phyloP scores from a whole-genome alignment of 2,888 invertebrate species.

The Trichopoda pennipes region DNA sequence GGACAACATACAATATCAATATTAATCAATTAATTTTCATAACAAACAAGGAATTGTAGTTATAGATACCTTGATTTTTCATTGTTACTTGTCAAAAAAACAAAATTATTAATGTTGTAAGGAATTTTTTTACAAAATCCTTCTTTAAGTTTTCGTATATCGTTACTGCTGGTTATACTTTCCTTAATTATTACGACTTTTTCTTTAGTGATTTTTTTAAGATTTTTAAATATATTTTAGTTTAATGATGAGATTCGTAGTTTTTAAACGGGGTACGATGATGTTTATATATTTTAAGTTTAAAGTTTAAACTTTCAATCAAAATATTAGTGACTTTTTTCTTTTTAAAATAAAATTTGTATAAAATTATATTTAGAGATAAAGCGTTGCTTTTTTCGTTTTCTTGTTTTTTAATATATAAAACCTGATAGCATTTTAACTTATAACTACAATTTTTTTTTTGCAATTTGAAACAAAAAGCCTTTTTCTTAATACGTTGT shows the following conservation, averaged over 20 bases:
- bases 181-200: constrained; percentile 54
- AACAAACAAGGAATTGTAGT: constrained; percentile 21
- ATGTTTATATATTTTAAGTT: constrained; percentile 38
- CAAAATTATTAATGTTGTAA: constrained; percentile 48
- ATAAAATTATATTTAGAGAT: constrained; percentile 65
- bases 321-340: constrained; percentile 53
- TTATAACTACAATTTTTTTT: constrained; percentile 43
- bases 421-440: constrained; percentile 61
- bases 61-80: constrained; percentile 61
- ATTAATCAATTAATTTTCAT: constrained; percentile 21
- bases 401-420: constrained; percentile 49
- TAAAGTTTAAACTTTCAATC: too few relatives aligned
- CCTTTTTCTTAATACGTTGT: constrained; percentile 9
- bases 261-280: constrained; percentile 29
- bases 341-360: constrained; percentile 50
- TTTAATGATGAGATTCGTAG: constrained; percentile 61
- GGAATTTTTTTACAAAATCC: constrained; percentile 25
- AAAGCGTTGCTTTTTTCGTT: constrained; percentile 61
- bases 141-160: constrained; percentile 49
- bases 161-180: constrained; percentile 50
- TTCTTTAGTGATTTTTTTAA: constrained; percentile 52
- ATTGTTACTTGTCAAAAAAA: constrained; percentile 56
- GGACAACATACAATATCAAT: constrained; percentile 20
- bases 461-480: constrained; percentile 43
- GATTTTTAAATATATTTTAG: constrained; percentile 24